A percentile compares a stretch with the other conserved stretches of the same genome.
These are phyloP conservation scores for Actinia tenebrosa DNA, from an alignment of 64 coral and sea anemone species.

Conservation along the genomic window DNA sequence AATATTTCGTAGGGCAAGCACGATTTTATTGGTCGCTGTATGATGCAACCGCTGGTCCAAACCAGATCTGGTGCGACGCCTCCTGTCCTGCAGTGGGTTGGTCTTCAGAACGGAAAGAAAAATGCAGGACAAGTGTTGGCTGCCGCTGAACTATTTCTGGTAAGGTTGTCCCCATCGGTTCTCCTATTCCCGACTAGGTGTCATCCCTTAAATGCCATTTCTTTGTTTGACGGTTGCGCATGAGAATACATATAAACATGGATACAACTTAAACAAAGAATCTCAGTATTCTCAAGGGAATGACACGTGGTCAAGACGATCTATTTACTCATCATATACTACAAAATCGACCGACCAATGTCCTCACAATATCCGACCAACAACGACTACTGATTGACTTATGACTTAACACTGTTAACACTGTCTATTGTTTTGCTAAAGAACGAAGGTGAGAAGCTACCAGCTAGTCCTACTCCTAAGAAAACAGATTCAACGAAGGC, in stretches of 20 bases:
- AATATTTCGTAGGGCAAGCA: constrained; percentile 56
- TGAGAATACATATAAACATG: no score
- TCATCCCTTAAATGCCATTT: no score
- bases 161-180: background rate
- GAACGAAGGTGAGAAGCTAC: constrained; percentile 74
- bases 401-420: background rate
- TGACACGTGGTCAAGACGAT: no score
- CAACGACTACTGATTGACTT: background rate
- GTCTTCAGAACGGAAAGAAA: constrained; percentile 29
- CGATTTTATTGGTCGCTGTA: constrained; percentile 77
- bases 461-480: constrained; percentile 51
- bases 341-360: no score
- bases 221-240: no score
- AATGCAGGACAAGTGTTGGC: constrained; percentile 60
- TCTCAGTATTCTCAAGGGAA: no score
- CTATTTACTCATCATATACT: no score
- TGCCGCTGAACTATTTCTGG: constrained; percentile 81
- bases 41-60: constrained; percentile 54
- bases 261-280: no score
- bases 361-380: no score
- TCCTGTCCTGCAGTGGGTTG: constrained; percentile 46
- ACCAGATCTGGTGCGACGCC: constrained; percentile 30
- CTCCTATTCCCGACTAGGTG: no score
- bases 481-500: background rate
- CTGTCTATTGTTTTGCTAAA: background rate